Evolutionary conservation across 2,113 vertebrate genomes (phyloP).

Genomic region (Takifugu flavidus): DNA sequence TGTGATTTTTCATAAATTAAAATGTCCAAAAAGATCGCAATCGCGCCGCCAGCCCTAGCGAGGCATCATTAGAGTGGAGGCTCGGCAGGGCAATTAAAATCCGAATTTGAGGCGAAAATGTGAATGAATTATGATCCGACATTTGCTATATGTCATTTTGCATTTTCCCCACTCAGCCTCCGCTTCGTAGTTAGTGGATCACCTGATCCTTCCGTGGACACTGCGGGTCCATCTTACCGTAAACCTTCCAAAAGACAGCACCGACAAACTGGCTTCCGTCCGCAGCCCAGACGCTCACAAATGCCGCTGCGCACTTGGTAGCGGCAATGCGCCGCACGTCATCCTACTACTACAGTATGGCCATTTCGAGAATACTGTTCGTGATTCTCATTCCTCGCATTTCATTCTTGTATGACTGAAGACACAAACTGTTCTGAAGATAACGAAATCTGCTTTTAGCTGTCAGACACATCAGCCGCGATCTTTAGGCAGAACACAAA

Average conservation of each 20-base stretch:
- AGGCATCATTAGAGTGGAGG: constrained; percentile 63
- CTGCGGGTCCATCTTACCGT: constrained; percentile 80
- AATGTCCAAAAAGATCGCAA: constrained; percentile 56
- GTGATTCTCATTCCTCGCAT: constrained; percentile 62
- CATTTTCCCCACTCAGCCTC: constrained; percentile 74
- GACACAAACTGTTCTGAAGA: constrained; percentile 10
- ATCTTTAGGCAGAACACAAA: neutral
- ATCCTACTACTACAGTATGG: constrained; percentile 60
- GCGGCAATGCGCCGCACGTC: constrained; percentile 55
- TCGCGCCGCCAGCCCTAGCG: constrained; percentile 59
- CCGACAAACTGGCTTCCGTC: constrained; percentile 28
- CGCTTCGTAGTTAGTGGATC: constrained; percentile 73
- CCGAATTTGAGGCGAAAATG: constrained; percentile 59
- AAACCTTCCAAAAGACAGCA: constrained; percentile 68
- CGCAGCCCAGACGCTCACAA: constrained; percentile 30
- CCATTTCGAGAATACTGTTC: constrained; percentile 61
- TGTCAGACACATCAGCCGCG: neutral
- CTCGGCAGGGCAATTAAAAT: constrained; percentile 54
- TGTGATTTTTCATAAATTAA: constrained; percentile 71
- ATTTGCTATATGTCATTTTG: constrained; percentile 84
- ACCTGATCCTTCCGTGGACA: constrained; percentile 79
- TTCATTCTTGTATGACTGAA: constrained; percentile 45
- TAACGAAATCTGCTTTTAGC: constrained; percentile 4
- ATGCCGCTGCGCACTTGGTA: constrained; percentile 56
- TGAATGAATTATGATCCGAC: constrained; percentile 76